phyloP scores from a whole-genome alignment of 2,888 invertebrate genomes.

The Caenorhabditis sulstoni region DNA sequence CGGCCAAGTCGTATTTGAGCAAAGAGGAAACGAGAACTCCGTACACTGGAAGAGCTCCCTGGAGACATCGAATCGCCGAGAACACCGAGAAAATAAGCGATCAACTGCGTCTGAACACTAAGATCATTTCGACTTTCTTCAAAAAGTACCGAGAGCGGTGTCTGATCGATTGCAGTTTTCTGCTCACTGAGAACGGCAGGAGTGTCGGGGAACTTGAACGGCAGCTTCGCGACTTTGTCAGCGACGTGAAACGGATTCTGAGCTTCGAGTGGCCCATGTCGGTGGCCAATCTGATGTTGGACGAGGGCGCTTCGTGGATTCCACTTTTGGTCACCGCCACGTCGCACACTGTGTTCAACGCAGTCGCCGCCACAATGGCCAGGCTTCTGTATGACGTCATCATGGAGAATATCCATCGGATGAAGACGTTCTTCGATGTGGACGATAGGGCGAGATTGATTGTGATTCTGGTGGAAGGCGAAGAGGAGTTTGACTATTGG shows the following conservation, averaged over 20 bases:
- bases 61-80: constrained; percentile 20
- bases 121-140: constrained; percentile 55
- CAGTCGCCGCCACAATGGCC: constrained; percentile 65
- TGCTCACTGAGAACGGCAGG: constrained; percentile 56
- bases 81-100: constrained; percentile 53
- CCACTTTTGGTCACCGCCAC: constrained; percentile 58
- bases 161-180: constrained; percentile 58
- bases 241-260: constrained; percentile 53
- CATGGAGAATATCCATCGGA: constrained; percentile 56
- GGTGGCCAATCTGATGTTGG: constrained; percentile 67
- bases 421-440: constrained; percentile 50
- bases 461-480: constrained; percentile 42
- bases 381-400: constrained; percentile 63
- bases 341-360: constrained; percentile 62
- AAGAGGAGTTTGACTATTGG: constrained; percentile 54
- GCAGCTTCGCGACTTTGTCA: constrained; percentile 60
- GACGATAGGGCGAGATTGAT: constrained; percentile 46
- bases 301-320: constrained; percentile 67
- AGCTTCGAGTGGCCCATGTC: constrained; percentile 67
- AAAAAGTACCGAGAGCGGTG: constrained; percentile 48
- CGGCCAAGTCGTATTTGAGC: constrained; percentile 40
- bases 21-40: constrained; percentile 10
- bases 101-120: constrained; percentile 49
- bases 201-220: constrained; percentile 54
- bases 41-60: constrained; percentile 25